phyloP scores from a whole-genome alignment of 2,888 invertebrate species.

The Crioceris asparagi region DNA sequence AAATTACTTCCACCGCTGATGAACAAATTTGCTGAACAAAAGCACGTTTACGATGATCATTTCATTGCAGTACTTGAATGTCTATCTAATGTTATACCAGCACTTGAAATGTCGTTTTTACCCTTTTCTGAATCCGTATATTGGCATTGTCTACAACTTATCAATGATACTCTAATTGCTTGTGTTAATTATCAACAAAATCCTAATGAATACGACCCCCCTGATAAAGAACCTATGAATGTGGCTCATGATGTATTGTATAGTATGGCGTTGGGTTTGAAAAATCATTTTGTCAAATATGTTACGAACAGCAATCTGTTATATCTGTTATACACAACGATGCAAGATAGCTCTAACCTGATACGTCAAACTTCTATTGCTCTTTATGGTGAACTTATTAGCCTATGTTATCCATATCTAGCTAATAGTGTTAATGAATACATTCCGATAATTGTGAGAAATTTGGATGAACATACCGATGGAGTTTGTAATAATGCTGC shows the following conservation, averaged over 20 bases:
- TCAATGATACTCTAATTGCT: constrained; percentile 57
- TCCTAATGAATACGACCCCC: constrained; percentile 55
- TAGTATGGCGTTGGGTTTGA: constrained; percentile 59
- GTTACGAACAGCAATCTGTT: constrained; percentile 57
- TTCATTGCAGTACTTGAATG: constrained; percentile 65
- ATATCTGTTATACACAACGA: constrained; percentile 56
- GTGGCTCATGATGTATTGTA: constrained; percentile 63
- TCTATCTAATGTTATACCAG: constrained; percentile 63
- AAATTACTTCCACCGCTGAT: constrained; percentile 64
- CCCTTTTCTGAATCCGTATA: constrained; percentile 65
- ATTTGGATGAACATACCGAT: constrained; percentile 92
- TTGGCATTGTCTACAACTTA: constrained; percentile 53
- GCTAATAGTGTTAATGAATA: constrained; percentile 91
- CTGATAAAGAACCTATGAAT: constrained; percentile 62
- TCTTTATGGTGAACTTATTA: constrained; percentile 63
- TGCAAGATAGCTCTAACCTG: constrained; percentile 63
- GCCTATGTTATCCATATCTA: constrained; percentile 77
- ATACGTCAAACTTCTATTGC: constrained; percentile 68
- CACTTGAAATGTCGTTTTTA: constrained; percentile 59
- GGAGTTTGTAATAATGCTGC: constrained; percentile 99
- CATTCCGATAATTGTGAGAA: constrained; percentile 89
- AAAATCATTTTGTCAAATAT: constrained; percentile 54
- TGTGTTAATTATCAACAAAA: constrained; percentile 49
- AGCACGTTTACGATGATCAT: constrained; percentile 59
- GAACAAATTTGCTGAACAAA: constrained; percentile 57